Percentiles rank a stretch among this genome's conserved stretches.
Conservation (phyloP, 2,113 vertebrate species). For the Aldabrachelys gigantea region DNA sequence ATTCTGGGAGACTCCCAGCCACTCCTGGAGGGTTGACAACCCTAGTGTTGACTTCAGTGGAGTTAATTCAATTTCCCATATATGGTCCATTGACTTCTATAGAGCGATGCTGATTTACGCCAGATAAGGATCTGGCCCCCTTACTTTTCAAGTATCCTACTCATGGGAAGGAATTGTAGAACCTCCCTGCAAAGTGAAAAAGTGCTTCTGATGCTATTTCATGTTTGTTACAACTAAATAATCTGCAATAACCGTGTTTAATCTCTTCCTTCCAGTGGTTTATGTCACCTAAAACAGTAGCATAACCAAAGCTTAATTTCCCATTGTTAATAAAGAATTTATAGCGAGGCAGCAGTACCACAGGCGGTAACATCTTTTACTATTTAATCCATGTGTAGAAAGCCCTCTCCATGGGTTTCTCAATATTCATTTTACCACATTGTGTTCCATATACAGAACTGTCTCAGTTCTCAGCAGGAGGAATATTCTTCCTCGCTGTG, state of each 20-base stretch:
- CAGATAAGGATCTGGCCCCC: background rate
- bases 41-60: background rate
- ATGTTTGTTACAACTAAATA: constrained; percentile 33
- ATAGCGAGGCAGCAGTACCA: constrained; percentile 13
- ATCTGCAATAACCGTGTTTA: constrained; percentile 54
- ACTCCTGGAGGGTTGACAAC: too few species aligned
- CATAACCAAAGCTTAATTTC: constrained; percentile 70
- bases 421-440: constrained; percentile 33
- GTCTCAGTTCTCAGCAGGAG: background rate
- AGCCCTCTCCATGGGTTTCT: constrained; percentile 24
- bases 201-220: background rate
- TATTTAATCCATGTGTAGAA: constrained; percentile 41
- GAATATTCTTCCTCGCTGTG: background rate
- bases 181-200: constrained; percentile 25
- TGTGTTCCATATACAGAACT: background rate
- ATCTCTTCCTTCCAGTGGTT: constrained; percentile 52
- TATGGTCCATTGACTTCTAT: accelerated
- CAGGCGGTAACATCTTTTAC: constrained; percentile 27
- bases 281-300: constrained; percentile 61
- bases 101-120: background rate
- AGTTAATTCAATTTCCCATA: background rate
- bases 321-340: constrained; percentile 59
- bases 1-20: too few species aligned
- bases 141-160: background rate
- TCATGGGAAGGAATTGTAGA: background rate